Base-by-base conservation (phyloP, 1,140 invertebrate genomes). In the Drosophila repleta region DNA sequence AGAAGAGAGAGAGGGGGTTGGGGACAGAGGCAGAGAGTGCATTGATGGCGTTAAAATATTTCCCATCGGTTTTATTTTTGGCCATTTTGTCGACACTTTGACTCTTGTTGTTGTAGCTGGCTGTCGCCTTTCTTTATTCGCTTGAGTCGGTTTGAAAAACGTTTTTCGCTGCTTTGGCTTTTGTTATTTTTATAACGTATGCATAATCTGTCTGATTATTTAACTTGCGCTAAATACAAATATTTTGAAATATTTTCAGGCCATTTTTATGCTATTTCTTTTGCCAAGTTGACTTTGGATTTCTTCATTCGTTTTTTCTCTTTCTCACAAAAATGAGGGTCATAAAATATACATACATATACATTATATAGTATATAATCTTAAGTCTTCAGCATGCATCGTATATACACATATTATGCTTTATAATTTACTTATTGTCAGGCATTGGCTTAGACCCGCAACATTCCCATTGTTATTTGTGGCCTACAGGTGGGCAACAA, bases 191-290 rank as follows among this genome's bases (percentile, higher is more conserved):
- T 76, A 79, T 78, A 72, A 61, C 71, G 83, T 53, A 76, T 88
- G 68, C 65, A 74, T 88, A 88, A 88, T 88, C 83, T 88, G 66
- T 83, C 62, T 83, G 83, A 88, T 88, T 88, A 88, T 88, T 88
- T 88, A 88, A 88, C 83, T 88, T 88, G 83, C 73, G 83, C 83
- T 77, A 83, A 88, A 88, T 83, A 88, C 76, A 88, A 88, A 88
- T 88, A 88, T 88, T 88, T 88, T 62, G 76, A 88, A 88, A 88
- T 77, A 88, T 88, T 79, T 74, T 83, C 72, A 63, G 75, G 76
- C 83, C 77, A 74, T 76, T 88, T 87, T 83, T 76, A 83, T 88
- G 79, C 68, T 88, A 88, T 88, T 88, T 88, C 83, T 88, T 83
- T 88, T 88, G 83, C 83, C 83, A 82, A 56, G 61, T 74, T 53